Evolutionary conservation across 1,140 invertebrate genomes (phyloP).

Genomic region (Heliconius himera): DNA sequence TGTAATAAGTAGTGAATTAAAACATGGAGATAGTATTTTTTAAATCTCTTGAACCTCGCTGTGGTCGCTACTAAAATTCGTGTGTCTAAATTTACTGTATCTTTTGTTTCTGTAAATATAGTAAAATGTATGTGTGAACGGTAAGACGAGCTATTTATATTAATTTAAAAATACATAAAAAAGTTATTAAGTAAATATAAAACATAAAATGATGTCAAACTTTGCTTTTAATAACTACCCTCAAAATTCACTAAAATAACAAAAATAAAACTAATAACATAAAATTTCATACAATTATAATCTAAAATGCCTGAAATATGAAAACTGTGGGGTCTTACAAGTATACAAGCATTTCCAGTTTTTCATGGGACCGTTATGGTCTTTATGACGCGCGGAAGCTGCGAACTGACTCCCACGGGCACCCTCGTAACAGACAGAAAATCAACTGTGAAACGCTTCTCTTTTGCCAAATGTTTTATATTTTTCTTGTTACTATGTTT

Average conservation of each 20-base stretch:
- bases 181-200: no score
- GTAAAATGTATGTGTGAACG: no score
- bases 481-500: not conserved
- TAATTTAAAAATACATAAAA: no score
- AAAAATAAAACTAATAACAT: not conserved
- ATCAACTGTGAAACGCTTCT: slow-evolving; percentile 47
- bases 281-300: not conserved
- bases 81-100: no score
- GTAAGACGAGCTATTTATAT: no score
- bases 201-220: no score
- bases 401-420: slow-evolving; percentile 46
- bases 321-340: slow-evolving; percentile 10
- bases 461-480: slow-evolving; percentile 1
- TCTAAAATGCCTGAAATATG: not conserved
- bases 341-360: slow-evolving; percentile 54
- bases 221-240: no score
- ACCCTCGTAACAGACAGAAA: slow-evolving; percentile 39
- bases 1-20: no score
- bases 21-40: not conserved
- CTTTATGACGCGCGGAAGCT: slow-evolving; percentile 47
- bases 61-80: no score
- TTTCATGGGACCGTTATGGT: slow-evolving; percentile 56
- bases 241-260: not conserved
- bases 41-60: no score
- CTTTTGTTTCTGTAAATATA: no score